phyloP scores from a whole-genome alignment of 2,797 vertebrate species.

The Sebastiscus albofasciatus region DNA sequence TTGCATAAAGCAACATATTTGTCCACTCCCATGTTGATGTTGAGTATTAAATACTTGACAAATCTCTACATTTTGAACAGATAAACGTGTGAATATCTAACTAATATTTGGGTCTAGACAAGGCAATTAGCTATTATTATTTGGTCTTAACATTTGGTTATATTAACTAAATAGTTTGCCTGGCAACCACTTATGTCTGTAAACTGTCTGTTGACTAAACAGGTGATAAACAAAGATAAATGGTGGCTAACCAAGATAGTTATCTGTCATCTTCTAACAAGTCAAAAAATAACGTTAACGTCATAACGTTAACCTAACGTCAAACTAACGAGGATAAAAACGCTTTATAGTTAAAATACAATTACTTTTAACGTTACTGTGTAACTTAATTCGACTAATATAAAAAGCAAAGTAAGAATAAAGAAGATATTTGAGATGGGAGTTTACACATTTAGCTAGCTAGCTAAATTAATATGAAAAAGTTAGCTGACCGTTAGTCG shows the following conservation, averaged over 20 bases:
- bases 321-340: neutral
- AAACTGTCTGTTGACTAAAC: neutral
- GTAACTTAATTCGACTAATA: neutral
- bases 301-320: neutral
- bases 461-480: too few species aligned
- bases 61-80: too few species aligned
- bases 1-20: too few species aligned
- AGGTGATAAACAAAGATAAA: neutral
- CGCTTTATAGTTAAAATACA: fast-evolving
- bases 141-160: neutral
- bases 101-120: neutral
- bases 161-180: neutral
- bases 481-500: too few species aligned
- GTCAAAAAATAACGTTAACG: neutral
- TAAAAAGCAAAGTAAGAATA: neutral
- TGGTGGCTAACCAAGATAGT: neutral
- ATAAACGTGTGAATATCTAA: too few species aligned
- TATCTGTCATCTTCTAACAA: neutral
- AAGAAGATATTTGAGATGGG: fast-evolving
- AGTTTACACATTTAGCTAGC: neutral
- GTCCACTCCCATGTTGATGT: too few species aligned
- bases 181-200: neutral
- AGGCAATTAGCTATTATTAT: neutral
- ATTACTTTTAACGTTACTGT: neutral
- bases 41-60: too few species aligned